Evolutionary conservation across 1,140 invertebrate genomes (phyloP).

Genomic region (Aphelenchoides fujianensis): DNA sequence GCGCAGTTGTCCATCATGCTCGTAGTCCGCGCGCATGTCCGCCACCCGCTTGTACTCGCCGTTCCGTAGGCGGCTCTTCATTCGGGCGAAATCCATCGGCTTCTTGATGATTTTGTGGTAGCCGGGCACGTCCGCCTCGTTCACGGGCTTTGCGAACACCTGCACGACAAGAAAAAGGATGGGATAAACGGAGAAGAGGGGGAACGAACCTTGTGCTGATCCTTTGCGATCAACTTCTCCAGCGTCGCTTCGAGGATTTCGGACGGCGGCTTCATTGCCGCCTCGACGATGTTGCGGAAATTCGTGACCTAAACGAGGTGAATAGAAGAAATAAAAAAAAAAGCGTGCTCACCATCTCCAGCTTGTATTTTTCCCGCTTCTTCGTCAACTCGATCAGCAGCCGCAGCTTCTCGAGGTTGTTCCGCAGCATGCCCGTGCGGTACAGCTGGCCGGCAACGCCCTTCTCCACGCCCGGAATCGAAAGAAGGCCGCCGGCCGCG

Average conservation of each 20-base stretch:
- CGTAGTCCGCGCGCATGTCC: slow-evolving; percentile 36
- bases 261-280: slow-evolving; percentile 29
- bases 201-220: slow-evolving; percentile 43
- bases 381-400: slow-evolving; percentile 41
- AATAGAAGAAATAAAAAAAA: too few relatives aligned
- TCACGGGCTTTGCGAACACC: slow-evolving; percentile 42
- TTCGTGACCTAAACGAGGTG: slow-evolving; percentile 32
- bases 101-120: slow-evolving; percentile 31
- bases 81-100: slow-evolving; percentile 41
- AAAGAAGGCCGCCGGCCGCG: not conserved
- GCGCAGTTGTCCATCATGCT: slow-evolving; percentile 43
- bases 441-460: slow-evolving; percentile 8
- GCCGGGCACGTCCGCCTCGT: slow-evolving; percentile 42
- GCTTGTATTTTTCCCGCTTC: slow-evolving; percentile 48
- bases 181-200: not conserved
- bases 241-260: slow-evolving; percentile 29
- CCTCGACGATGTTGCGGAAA: slow-evolving; percentile 36
- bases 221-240: slow-evolving; percentile 41
- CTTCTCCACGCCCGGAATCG: not conserved
- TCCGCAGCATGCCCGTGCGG: slow-evolving; percentile 19
- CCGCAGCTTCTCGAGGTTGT: slow-evolving; percentile 38
- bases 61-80: slow-evolving; percentile 22
- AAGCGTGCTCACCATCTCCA: slow-evolving; percentile 35
- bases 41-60: slow-evolving; percentile 38
- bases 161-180: slow-evolving; percentile 18